Evolutionary conservation across 2,113 vertebrate species (phyloP).

Genomic region (Sinocyclocheilus maitianheensis): DNA sequence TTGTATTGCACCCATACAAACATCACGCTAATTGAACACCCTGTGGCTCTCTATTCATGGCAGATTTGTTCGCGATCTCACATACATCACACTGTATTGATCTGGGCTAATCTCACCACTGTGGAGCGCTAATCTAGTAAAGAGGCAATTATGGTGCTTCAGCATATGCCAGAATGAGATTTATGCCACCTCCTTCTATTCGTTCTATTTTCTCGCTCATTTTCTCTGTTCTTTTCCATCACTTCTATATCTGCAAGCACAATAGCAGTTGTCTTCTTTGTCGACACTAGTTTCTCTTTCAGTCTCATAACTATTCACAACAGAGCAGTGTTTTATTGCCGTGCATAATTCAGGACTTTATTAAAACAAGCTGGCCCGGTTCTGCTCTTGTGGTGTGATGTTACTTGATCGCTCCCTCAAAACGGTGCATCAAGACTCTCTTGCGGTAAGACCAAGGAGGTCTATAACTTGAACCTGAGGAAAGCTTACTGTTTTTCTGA

Average conservation of each 20-base stretch:
- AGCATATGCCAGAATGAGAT: constrained; percentile 52
- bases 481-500: background rate
- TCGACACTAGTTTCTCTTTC: constrained; percentile 38
- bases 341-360: constrained; percentile 66
- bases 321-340: constrained; percentile 55
- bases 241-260: constrained; percentile 14
- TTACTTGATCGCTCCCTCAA: background rate
- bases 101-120: constrained; percentile 62
- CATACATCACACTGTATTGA: constrained; percentile 59
- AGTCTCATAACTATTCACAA: constrained; percentile 61
- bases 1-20: constrained; percentile 49
- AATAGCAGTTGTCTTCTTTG: constrained; percentile 25
- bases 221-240: constrained; percentile 8
- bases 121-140: constrained; percentile 62
- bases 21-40: constrained; percentile 54
- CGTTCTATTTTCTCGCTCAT: constrained; percentile 6
- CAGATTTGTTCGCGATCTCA: constrained; percentile 56
- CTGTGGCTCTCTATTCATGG: constrained; percentile 47
- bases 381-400: constrained; percentile 32
- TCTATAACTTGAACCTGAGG: background rate
- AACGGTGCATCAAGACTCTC: background rate
- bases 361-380: constrained; percentile 57
- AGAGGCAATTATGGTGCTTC: constrained; percentile 61
- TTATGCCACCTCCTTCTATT: constrained; percentile 25
- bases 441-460: background rate